These are phyloP conservation scores for Microcebus tavaratra DNA, from an alignment of 2,113 vertebrate genomes.

Conservation along the genomic window DNA sequence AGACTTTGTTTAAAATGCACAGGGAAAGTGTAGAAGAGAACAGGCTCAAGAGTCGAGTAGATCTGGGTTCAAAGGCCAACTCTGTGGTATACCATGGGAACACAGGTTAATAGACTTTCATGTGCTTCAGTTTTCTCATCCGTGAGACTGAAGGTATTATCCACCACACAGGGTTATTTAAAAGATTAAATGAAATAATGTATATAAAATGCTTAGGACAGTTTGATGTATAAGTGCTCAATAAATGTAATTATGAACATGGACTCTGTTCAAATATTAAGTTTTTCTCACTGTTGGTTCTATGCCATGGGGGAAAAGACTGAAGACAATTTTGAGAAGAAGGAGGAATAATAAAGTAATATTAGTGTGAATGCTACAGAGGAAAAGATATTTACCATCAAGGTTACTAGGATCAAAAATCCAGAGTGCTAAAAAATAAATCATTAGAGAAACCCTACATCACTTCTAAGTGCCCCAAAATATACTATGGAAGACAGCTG, in stretches of 20 bases:
- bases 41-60: background rate
- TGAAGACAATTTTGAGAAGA: background rate
- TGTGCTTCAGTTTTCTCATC: background rate
- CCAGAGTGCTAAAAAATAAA: background rate
- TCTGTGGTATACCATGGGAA: background rate
- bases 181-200: background rate
- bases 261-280: background rate
- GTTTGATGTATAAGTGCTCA: background rate
- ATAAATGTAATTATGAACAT: background rate
- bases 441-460: background rate
- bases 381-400: background rate
- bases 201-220: background rate
- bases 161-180: background rate
- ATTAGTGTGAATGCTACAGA: slow-evolving; percentile 3
- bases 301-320: background rate
- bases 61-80: background rate
- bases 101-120: background rate
- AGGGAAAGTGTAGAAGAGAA: background rate
- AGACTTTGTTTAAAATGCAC: background rate
- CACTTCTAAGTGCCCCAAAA: background rate
- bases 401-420: background rate
- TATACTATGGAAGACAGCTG: background rate
- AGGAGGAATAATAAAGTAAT: background rate
- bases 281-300: slow-evolving; percentile 10
- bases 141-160: background rate